Conservation (phyloP, 2,797 vertebrate species). For the Propithecus perrieri region DNA sequence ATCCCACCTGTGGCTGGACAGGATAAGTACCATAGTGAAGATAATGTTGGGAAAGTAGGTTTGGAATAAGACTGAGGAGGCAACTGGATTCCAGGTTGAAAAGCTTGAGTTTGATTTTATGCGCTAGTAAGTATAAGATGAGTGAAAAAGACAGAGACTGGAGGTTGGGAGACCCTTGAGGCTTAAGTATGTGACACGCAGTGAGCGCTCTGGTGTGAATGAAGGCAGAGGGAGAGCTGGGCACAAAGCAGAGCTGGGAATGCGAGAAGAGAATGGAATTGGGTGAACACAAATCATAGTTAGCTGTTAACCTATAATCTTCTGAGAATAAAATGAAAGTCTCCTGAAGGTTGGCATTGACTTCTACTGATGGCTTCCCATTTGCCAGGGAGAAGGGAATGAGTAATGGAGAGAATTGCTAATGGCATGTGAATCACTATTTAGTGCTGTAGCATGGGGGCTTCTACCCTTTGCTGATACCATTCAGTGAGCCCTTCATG, state of each 20-base stretch:
- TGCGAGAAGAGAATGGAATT: not conserved
- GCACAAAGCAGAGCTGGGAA: not conserved
- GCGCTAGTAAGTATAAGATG: not conserved
- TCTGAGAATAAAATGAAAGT: slow-evolving; percentile 55
- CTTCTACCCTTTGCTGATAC: not conserved
- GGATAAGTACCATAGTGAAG: not conserved
- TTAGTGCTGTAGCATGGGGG: slow-evolving; percentile 2
- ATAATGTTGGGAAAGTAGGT: not conserved
- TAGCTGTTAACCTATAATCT: slow-evolving; percentile 57
- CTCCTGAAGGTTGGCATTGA: slow-evolving; percentile 62
- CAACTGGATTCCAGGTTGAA: slow-evolving; percentile 7
- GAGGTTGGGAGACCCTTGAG: not conserved
- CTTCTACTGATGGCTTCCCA: slow-evolving; percentile 53
- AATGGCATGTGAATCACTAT: slow-evolving; percentile 60
- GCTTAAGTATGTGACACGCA: not conserved
- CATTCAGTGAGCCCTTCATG: not conserved
- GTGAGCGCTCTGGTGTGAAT: not conserved
- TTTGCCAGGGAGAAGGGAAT: slow-evolving; percentile 55
- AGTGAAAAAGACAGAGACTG: not conserved
- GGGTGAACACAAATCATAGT: not conserved
- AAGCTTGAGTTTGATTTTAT: not conserved
- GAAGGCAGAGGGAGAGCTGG: not conserved
- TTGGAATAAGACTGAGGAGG: not conserved
- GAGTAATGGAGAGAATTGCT: slow-evolving; percentile 60
- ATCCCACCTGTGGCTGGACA: not conserved